Base-by-base conservation (phyloP, 2,113 vertebrate species). In the Scatophagus argus region DNA sequence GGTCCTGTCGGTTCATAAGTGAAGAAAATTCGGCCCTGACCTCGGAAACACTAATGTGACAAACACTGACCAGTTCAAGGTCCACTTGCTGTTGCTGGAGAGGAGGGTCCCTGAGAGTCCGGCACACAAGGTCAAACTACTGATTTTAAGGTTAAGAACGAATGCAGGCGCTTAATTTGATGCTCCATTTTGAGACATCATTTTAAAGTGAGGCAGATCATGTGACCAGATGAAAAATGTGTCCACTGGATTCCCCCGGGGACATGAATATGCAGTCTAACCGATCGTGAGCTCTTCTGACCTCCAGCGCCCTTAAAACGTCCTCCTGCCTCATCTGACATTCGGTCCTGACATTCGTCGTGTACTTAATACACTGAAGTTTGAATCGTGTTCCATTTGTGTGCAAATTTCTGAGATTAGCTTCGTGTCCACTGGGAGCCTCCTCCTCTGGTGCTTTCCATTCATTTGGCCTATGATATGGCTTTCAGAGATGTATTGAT, bases 401-500 rank as follows among this genome's bases (percentile, higher is more conserved):
- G 72, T 75, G 69, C 67, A 64, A 81, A 83, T 80, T 49, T 29
- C 6, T 16, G 16, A 79, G 51, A 64, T 61, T 49, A 59, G 29
- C n/a, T 56, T 23, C 9, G 19, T 1, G 3, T 61, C 84, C 44
- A 0, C 17, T 1, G 54, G 39, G 78, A 76, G 32, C 4, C 11
- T 21, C 25, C 55, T 51, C 32, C 31, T 55, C n/a, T 8, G 41
- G 29, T 8, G 1, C n/a, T 23, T 73, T 34, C 25, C 32, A 21
- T 16, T 21, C 12, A 27, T 44, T 25, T 16, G 32, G 17, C 34
- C 25, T 25, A 23, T 34, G 4, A 36, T 36, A 63, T 47, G 55
- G 19, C 5, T 64, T 66, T 64, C 23, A 9, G 65, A 39, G 25
- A 60, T 27, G 14, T 61, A 68, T 36, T 16, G 72, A 58, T 73